phyloP scores from a whole-genome alignment of 2,888 invertebrate species.

The Drosophila mayaguana region DNA sequence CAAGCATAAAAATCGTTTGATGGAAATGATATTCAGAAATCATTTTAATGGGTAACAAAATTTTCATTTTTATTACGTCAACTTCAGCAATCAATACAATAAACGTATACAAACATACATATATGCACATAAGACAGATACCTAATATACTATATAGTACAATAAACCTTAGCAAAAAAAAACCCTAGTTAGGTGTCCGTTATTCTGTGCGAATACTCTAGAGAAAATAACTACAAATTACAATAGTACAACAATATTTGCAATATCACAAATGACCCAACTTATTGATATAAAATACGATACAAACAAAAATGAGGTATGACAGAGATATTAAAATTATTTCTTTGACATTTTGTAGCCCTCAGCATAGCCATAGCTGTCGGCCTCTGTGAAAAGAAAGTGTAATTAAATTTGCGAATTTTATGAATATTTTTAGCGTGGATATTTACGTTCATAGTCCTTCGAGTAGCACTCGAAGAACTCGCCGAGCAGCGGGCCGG shows the following conservation, averaged over 20 bases:
- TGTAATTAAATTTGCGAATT: neutral
- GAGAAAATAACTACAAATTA: constrained; percentile 51
- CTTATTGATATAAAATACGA: constrained; percentile 65
- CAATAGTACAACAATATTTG: constrained; percentile 65
- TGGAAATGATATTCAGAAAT: neutral
- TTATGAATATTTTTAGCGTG: neutral
- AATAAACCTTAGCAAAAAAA: constrained; percentile 43
- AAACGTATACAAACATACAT: constrained; percentile 26
- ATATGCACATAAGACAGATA: constrained; percentile 16
- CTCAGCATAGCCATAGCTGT: constrained; percentile 87
- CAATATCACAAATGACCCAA: constrained; percentile 81
- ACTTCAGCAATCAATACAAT: constrained; percentile 36
- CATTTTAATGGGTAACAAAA: constrained; percentile 36
- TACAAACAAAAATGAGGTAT: constrained; percentile 47
- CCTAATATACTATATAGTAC: constrained; percentile 36
- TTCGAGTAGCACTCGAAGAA: constrained; percentile 89
- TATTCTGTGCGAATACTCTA: constrained; percentile 19
- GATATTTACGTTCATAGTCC: constrained; percentile 88
- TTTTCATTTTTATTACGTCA: constrained; percentile 46
- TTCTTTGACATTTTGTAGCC: constrained; percentile 82
- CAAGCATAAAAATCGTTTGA: neutral
- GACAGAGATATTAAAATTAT: constrained; percentile 13
- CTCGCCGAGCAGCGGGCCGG: constrained; percentile 89
- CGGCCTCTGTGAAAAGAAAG: constrained; percentile 85
- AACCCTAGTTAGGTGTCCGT: constrained; percentile 47